Base-by-base conservation (phyloP, 2,113 vertebrate species). In the Xenopus borealis region DNA sequence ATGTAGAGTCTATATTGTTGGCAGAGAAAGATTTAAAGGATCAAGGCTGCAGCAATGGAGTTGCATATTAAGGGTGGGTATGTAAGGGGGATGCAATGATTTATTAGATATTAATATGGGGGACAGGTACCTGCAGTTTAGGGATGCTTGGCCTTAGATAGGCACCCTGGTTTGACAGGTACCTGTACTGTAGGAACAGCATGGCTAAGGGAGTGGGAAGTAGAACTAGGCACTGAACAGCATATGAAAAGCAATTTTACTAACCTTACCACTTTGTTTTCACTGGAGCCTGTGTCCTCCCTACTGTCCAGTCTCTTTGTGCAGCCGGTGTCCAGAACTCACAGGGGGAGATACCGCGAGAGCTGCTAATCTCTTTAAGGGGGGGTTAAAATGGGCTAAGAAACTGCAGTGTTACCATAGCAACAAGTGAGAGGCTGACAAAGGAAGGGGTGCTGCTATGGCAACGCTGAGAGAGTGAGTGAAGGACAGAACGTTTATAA, bases 341-440 rank as follows among this genome's bases (percentile, higher is more conserved):
- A 62, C 64, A 67, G 66, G 66, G 67, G 47, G n/a, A 76, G 61
- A 64, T 76, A 70, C 74, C 74, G 74, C 74, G 74, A 76, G 74
- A 76, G 47, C 66, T 18, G 66, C 45, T 55, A 76, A 69, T 64
- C 47, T 76, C 74, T 55, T 53, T 20, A 46, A n/a, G 74, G 47
- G 66, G 72, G 46, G 46, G n/a, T 40, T 40, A 9, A 40, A 40
- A 40, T n/a, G 45, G 62, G 71, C 17, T 27, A 40, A 40, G 33
- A 40, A 40, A 46, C 12, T 62, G 57, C 44, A 44, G 55, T 53
- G 73, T 75, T 69, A 10, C 73, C 58, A 75, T 68, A 61, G 73
- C 73, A 75, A 75, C 73, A 68, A 68, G 64, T 68, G 65, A 75
- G 55, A 14, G 7, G 27, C 45, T 10, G 44, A 10, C 66, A 55